Base-by-base conservation (phyloP, 2,888 invertebrate species). In the Agrilus cyanescens region DNA sequence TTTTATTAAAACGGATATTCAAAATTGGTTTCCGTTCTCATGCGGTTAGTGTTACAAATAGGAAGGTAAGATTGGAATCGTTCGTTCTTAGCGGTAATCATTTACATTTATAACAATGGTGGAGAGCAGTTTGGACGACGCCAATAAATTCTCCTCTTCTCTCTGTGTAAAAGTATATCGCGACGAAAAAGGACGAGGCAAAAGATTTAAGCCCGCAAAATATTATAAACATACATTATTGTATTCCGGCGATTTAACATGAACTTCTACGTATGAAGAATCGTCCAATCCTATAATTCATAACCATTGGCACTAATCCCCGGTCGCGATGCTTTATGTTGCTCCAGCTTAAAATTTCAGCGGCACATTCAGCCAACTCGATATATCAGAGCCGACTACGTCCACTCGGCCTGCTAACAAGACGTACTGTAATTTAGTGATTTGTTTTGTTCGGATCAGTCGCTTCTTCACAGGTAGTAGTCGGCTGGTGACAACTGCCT, bases 231-330 rank as follows among this genome's bases (percentile, higher is more conserved):
- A 57, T 57, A 52, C 49, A 58, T 60, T 60, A 60, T 59, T 60
- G 54, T 59, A 53, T 49, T 48, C 52, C 55, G 51, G 55, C 58
- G 58, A 57, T 58, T 58, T 56, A 57, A 61, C 58, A 59, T 58
- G 59, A 58, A 57, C 60, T 58, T 61, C 54, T 51, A 57, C 58
- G 57, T 25, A 25, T 59, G 59, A 58, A 61, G 56, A 52, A 57
- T 53, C 53, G 46, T 52, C 53, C 53, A 48, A 49, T 47, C 38
- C 49, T 50, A 59, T 59, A 57, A 58, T 46, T 61, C 59, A 59
- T 45, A 43, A 37, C 39, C 37, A 41, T 43, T 48, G 61, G 59
- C 60, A 50, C 50, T 60, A 60, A 62, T 60, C 62, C 59, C 48
- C 47, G 45, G 53, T 51, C 49, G 55, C 54, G 54, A 54, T 60